phyloP scores from a whole-genome alignment of 2,797 vertebrate species.

The Hippopotamyrus pictus region DNA sequence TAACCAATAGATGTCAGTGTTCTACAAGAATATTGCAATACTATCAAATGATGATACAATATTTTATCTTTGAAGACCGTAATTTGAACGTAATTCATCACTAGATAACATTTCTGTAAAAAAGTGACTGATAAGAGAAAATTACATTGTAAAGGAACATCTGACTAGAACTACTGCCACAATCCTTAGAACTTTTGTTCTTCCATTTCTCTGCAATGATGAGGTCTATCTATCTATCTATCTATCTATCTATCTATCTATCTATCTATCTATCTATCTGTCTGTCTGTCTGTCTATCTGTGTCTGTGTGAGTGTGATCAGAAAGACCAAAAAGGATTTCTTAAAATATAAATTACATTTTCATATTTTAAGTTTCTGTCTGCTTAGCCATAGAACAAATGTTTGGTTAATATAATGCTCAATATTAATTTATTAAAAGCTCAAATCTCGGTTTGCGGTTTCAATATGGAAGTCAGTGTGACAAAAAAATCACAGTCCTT shows the following conservation, averaged over 20 bases:
- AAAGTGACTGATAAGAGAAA: background rate
- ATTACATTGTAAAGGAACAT: background rate
- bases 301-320: background rate
- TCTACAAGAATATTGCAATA: slow-evolving; percentile 22
- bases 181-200: background rate
- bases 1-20: slow-evolving; percentile 40
- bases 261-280: no score
- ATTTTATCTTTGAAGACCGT: background rate
- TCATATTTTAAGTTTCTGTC: background rate
- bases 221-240: no score
- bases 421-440: background rate
- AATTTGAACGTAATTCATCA: slow-evolving; percentile 1
- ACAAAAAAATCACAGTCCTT: background rate
- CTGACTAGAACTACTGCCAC: background rate
- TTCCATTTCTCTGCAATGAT: background rate
- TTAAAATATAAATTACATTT: background rate
- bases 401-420: background rate
- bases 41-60: background rate
- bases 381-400: background rate
- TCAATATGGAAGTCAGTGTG: background rate
- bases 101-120: background rate
- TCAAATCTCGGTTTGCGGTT: background rate
- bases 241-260: no score
- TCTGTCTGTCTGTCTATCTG: no score
- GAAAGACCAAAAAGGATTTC: background rate